These are phyloP conservation scores for Paracentrotus lividus DNA, from an alignment of 53 echinoderm and acorn worm species.

Conservation along the genomic window DNA sequence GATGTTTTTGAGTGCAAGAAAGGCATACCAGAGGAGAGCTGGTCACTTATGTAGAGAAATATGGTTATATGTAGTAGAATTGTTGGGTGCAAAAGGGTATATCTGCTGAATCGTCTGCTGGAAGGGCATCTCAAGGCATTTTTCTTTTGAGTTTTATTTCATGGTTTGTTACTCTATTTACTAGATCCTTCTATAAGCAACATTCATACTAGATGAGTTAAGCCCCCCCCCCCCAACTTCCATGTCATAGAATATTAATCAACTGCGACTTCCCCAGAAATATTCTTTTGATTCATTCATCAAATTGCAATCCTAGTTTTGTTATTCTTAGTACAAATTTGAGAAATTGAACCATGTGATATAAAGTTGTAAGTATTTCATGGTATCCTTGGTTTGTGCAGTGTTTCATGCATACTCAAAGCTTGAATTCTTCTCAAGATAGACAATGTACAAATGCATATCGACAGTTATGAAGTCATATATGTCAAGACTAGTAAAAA, in stretches of 20 bases:
- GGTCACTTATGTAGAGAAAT: slow-evolving; percentile 44
- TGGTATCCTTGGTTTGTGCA: neutral
- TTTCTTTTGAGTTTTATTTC: neutral
- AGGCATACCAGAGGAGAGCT: slow-evolving; percentile 5
- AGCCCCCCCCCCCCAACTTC: neutral
- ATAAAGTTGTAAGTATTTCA: neutral
- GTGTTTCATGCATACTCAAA: neutral
- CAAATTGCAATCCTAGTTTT: neutral
- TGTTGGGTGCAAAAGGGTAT: slow-evolving; percentile 32
- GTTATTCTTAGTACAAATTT: neutral
- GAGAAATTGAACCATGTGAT: neutral
- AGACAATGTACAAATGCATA: neutral
- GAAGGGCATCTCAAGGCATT: neutral
- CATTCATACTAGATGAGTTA: neutral
- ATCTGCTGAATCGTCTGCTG: slow-evolving; percentile 30
- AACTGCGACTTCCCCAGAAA: neutral
- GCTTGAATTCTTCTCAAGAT: neutral
- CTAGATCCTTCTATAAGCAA: neutral
- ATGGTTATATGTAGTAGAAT: slow-evolving; percentile 55
- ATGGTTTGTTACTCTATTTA: neutral
- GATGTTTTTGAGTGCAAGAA: slow-evolving; percentile 45
- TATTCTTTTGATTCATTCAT: neutral
- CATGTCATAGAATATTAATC: neutral
- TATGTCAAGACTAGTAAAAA: no score
- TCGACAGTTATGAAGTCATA: no score